These are phyloP conservation scores for Sorex araneus DNA, from an alignment of 2,113 vertebrate genomes.

Conservation along the genomic window DNA sequence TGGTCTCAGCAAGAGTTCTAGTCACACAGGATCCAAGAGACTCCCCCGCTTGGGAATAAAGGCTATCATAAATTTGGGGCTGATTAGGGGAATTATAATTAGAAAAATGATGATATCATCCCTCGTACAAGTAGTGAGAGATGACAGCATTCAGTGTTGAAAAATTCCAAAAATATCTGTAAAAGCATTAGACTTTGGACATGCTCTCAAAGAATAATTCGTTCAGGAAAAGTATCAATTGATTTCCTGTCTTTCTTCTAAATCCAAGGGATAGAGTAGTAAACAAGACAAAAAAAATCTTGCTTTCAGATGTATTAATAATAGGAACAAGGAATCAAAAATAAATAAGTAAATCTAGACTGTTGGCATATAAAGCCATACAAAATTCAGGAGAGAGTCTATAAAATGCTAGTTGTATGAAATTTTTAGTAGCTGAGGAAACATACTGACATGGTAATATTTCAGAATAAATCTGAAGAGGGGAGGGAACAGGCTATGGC, in stretches of 20 bases:
- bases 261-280: neutral
- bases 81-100: neutral
- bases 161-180: neutral
- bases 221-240: neutral
- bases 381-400: neutral
- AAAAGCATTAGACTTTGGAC: neutral
- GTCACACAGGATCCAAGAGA: neutral
- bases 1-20: neutral
- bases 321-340: neutral
- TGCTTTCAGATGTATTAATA: neutral
- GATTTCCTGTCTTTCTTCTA: neutral
- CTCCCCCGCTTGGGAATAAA: neutral
- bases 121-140: neutral
- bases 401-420: neutral
- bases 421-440: neutral
- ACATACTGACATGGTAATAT: neutral
- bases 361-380: neutral
- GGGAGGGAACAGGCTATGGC: neutral
- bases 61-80: neutral
- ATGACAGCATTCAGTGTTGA: neutral
- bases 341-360: neutral
- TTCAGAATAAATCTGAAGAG: neutral
- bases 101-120: neutral
- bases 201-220: neutral
- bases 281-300: conserved; percentile 35